Evolutionary conservation across 2,113 vertebrate species (phyloP).

Genomic region (Opisthocomus hoazin): DNA sequence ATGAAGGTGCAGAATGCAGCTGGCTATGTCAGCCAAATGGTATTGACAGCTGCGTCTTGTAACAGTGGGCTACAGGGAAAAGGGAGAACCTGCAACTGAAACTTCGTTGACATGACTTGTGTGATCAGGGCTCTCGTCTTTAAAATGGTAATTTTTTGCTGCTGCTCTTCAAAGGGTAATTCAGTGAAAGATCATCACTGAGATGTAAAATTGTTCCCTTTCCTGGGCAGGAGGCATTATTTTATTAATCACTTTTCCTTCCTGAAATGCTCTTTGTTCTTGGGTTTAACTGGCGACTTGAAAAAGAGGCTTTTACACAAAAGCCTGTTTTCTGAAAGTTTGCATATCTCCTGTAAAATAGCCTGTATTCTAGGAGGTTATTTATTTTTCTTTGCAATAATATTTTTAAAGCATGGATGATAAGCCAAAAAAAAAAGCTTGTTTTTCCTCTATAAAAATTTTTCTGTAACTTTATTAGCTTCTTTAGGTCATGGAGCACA

Average conservation of each 20-base stretch:
- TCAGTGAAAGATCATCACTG: background rate
- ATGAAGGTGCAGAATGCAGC: slow-evolving; percentile 1
- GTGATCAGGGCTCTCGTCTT: background rate
- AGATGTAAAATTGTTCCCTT: slow-evolving; percentile 15
- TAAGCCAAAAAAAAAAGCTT: background rate
- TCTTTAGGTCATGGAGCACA: slow-evolving; percentile 25
- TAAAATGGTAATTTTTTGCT: slow-evolving; percentile 2
- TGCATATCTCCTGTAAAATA: background rate
- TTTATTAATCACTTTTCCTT: background rate
- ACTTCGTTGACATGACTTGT: background rate
- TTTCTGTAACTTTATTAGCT: slow-evolving; percentile 33
- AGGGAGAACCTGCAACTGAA: background rate
- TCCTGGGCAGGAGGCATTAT: background rate
- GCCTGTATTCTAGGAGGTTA: background rate
- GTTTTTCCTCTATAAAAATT: background rate
- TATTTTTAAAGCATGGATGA: background rate
- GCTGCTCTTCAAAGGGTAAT: slow-evolving; percentile 1
- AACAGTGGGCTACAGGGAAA: background rate
- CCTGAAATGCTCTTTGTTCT: slow-evolving; percentile 15
- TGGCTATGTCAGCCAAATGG: background rate
- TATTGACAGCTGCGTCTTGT: background rate
- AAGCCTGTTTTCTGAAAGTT: background rate
- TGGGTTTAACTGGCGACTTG: background rate
- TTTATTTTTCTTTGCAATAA: background rate
- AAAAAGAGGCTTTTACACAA: background rate